A percentile compares a stretch with the other conserved stretches of the same genome.
Conservation (phyloP, 1,140 invertebrate species). For the Neodiprion virginianus region DNA sequence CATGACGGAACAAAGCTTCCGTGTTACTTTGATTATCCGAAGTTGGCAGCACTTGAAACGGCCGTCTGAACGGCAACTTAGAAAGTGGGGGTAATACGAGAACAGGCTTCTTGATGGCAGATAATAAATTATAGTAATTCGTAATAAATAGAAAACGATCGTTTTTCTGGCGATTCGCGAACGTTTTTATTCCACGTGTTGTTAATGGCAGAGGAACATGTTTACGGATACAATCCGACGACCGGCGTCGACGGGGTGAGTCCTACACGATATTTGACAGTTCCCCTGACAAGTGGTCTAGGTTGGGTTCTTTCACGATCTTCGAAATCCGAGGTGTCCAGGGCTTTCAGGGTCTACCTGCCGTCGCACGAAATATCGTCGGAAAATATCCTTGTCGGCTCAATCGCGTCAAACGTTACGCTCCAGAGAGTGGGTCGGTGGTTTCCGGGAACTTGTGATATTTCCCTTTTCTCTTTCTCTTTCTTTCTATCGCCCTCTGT, state of each 20-base stretch:
- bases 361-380: background rate
- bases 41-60: background rate
- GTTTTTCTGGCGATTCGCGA: background rate
- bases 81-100: conserved; percentile 52
- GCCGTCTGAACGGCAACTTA: background rate
- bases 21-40: too few relatives aligned
- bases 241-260: conserved; percentile 53
- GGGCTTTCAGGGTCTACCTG: background rate
- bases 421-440: background rate
- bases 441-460: background rate
- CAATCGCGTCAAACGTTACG: background rate
- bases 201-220: conserved; percentile 63
- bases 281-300: conserved; percentile 49
- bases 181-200: conserved; percentile 36
- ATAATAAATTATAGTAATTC: conserved; percentile 45
- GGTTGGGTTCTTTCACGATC: conserved; percentile 40
- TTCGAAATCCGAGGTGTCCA: conserved; percentile 3
- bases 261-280: conserved; percentile 53
- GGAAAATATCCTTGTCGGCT: background rate
- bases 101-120: conserved; percentile 57
- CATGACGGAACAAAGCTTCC: too few relatives aligned
- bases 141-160: conserved; percentile 19
- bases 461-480: background rate
- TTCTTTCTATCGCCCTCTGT: background rate
- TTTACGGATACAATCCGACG: conserved; percentile 59